Evolutionary conservation across 2,113 vertebrate species (phyloP), one percentile per base, ranked within the genome.

Genomic region (Sakesphorus luctuosus): DNA sequence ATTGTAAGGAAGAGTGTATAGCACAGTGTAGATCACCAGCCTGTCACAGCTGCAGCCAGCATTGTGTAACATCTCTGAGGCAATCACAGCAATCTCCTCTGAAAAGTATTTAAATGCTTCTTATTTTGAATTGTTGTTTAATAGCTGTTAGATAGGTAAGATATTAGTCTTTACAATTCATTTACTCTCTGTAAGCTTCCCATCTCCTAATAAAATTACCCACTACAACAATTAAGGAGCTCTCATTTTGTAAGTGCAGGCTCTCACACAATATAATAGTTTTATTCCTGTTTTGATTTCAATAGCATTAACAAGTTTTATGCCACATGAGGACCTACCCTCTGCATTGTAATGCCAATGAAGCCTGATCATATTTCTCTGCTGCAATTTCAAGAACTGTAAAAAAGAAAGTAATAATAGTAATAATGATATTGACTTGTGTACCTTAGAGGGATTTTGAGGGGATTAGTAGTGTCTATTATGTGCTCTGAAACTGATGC

Each of bases 61-160:
- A 55, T 47, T 75, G 11, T 4, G 11, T 49, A 83, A 74, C 19
- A 40, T 36, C 63, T 90, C 69, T 13, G 11, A 35, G 44, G 69
- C 31, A 91, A 72, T 59, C 65, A 77, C 18, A 87, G 47, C 24
- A 87, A 58, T 56, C 65, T 77, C 43, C 87, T 84, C 33, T 65
- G n/a, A 61, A 40, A 91, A 82, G 56, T 79, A 68, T 91, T 94
- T 84, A 84, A 92, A 68, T 47, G n/a, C 5, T 87, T 61, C 63
- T 84, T 89, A 63, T 87, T 94, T 92, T 52, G 17, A 90, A 89
- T 90, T 67, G 52, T 56, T 89, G 72, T 92, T 89, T 92, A 78
- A 58, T 84, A 87, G 44, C 47, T 91, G 9, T 21, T 87, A 50
- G 36, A 71, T 80, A 88, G 40, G 52, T 67, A 89, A 68, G 26